These are phyloP conservation scores for Pluvialis apricaria DNA, from an alignment of 2,113 vertebrate species.

Conservation along the genomic window DNA sequence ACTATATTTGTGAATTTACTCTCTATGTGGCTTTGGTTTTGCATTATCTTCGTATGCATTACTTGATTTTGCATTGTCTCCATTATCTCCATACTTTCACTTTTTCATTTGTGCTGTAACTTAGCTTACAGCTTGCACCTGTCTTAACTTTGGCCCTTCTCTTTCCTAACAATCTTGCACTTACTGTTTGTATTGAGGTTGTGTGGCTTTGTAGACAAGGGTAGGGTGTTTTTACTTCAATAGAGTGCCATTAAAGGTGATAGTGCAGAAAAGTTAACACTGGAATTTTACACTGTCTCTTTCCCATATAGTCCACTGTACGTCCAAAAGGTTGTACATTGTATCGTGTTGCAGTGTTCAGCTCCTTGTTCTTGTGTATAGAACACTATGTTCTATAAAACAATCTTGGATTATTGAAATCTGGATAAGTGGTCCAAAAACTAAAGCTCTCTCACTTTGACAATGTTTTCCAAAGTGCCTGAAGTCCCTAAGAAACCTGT, in stretches of 20 bases:
- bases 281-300: neutral
- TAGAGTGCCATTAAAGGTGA: neutral
- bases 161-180: neutral
- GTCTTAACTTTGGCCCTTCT: neutral
- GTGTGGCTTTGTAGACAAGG: neutral
- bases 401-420: slow-evolving; percentile 37
- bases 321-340: neutral
- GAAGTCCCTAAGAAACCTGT: slow-evolving; percentile 75
- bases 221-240: neutral
- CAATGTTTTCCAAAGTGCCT: slow-evolving; percentile 72
- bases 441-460: slow-evolving; percentile 48
- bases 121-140: neutral
- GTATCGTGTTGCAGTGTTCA: neutral
- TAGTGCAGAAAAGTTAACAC: neutral
- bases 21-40: neutral
- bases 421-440: neutral
- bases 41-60: neutral
- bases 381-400: neutral
- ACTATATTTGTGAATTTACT: neutral
- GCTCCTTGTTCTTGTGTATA: neutral
- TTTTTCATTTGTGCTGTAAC: neutral
- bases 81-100: neutral
- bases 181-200: neutral
- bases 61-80: neutral
- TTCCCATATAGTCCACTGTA: neutral